Base-by-base conservation (phyloP, 2,888 invertebrate species). In the Drosophila meridionalis region DNA sequence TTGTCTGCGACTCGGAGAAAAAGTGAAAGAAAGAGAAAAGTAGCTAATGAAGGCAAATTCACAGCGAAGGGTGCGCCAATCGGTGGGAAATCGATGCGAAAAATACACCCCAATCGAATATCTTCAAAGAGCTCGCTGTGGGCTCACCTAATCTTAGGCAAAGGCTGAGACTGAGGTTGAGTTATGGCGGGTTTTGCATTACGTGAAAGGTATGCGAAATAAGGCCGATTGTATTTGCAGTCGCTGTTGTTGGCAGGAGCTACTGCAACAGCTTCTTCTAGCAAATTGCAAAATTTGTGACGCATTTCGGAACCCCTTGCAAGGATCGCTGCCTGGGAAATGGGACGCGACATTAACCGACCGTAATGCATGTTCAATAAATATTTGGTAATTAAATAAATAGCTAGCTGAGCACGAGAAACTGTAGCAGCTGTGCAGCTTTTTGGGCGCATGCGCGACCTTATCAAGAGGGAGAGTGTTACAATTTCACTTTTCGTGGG, bases 341-440 rank as follows among this genome's bases (percentile, higher is more conserved):
- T 67, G 71, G 57, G 70, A 73, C 75, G 61, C 73, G 61, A 72
- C 86, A 82, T 82, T 89, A 84, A 82, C 76, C 85, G 82, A 81
- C 73, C 86, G 83, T 89, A 84, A 84, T 89, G 90, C 78, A 89
- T 87, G 90, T 83, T 87, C 87, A 87, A 87, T 87, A 90, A 90
- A 90, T 89, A 87, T 87, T 90, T 89, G 89, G 87, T 87, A 87
- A 87, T 87, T 89, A 89, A 87, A 89, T 87, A 87, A 87, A 90
- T 88, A 82, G 75, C 68, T 69, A 55, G 69, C 63, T 59, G 60
- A 52, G 65, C 59, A 63, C 50, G 48, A 50, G 69, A 64, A 74
- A 70, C 53, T 74, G 68, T 63, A 71, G 90, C 85, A 86, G 85
- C 89, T 86, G 85, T 72, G 68, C 78, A 88, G 89, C 90, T 88